Evolutionary conservation across 2,113 vertebrate species (phyloP).

Genomic region (Hippocampus barbouri): DNA sequence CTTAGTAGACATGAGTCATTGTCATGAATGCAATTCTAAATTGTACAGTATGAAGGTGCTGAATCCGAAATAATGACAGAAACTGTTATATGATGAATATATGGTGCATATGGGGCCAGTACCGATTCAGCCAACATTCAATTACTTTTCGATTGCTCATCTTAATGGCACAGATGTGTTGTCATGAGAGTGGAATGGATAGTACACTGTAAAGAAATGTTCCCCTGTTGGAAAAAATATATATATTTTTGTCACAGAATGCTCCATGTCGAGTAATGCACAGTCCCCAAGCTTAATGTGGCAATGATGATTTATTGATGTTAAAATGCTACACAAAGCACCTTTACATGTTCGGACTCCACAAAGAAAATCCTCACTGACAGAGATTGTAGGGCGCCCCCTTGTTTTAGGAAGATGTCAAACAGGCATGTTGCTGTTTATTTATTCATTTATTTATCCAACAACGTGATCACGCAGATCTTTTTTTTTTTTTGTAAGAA

Average conservation of each 20-base stretch:
- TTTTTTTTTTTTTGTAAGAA: slow-evolving; percentile 18
- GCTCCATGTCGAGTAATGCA: not conserved
- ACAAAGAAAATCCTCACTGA: slow-evolving; percentile 21
- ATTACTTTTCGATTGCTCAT: too few relatives aligned
- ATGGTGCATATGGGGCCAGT: too few relatives aligned
- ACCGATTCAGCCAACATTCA: too few relatives aligned
- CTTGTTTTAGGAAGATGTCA: not conserved
- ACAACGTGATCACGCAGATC: slow-evolving; percentile 31
- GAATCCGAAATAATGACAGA: too few relatives aligned
- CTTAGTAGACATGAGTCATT: too few relatives aligned
- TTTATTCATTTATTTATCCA: not conserved
- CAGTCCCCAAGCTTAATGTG: slow-evolving; percentile 12
- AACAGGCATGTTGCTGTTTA: not conserved
- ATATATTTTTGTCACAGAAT: not conserved
- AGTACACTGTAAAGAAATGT: not conserved
- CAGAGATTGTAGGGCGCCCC: slow-evolving; percentile 5
- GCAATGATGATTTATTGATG: slow-evolving; percentile 53
- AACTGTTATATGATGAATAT: too few relatives aligned
- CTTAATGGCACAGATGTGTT: too few relatives aligned
- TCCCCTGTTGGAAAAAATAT: not conserved
- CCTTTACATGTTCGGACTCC: slow-evolving; percentile 40
- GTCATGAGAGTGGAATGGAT: too few relatives aligned
- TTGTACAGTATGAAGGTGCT: too few relatives aligned
- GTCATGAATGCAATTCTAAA: too few relatives aligned
- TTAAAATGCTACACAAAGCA: slow-evolving; percentile 47